phyloP scores from a whole-genome alignment of 2,888 invertebrate genomes.

The Melinaea menophilus region DNA sequence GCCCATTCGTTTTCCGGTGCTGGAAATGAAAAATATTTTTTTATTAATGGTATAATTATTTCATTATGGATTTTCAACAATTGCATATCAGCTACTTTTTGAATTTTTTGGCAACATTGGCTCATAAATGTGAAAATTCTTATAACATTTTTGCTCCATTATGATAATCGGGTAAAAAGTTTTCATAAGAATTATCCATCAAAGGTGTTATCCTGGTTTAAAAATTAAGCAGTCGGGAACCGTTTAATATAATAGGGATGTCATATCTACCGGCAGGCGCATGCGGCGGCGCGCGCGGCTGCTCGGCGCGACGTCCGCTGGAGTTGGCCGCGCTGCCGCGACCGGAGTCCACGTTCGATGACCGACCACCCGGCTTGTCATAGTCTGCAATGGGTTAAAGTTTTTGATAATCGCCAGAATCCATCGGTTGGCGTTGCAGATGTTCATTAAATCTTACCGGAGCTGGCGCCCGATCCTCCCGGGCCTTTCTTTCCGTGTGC shows the following conservation, averaged over 20 bases:
- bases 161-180: too few species aligned
- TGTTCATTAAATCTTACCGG: conserved; percentile 51
- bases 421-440: not conserved
- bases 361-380: conserved; percentile 85
- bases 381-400: conserved; percentile 74
- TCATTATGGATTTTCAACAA: too few species aligned
- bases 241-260: not conserved
- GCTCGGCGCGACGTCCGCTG: conserved; percentile 81
- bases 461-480: conserved; percentile 80
- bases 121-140: too few species aligned
- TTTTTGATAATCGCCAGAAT: not conserved
- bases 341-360: conserved; percentile 87
- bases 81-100: too few species aligned
- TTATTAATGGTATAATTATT: too few species aligned
- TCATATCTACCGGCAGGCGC: not conserved
- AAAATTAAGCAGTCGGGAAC: too few species aligned
- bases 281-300: conserved; percentile 26
- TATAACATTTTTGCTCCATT: too few species aligned
- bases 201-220: too few species aligned
- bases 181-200: too few species aligned
- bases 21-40: conserved; percentile 47
- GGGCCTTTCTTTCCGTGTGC: conserved; percentile 68
- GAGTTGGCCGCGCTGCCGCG: conserved; percentile 89
- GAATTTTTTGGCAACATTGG: too few species aligned
- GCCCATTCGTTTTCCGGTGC: conserved; percentile 87